A percentile compares a stretch with the other conserved stretches of the same genome.
Evolutionary conservation across 2,888 invertebrate genomes (phyloP).

Genomic region (Coecobrya sp.): DNA sequence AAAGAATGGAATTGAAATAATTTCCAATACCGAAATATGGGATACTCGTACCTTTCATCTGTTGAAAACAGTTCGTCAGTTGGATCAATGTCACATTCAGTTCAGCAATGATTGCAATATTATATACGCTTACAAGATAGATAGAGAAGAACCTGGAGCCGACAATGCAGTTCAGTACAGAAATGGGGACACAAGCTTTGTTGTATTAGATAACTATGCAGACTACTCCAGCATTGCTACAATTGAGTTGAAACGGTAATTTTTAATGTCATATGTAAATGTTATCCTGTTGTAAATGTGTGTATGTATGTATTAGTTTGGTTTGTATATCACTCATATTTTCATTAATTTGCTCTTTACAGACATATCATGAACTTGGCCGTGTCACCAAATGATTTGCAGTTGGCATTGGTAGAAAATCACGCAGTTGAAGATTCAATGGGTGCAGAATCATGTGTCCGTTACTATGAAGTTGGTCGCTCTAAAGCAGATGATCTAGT

Average conservation of each 20-base stretch:
- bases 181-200: constrained; percentile 95
- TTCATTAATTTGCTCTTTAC: constrained; percentile 49
- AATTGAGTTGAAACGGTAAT: constrained; percentile 84
- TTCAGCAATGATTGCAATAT: constrained; percentile 96
- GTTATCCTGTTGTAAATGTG: too few relatives aligned
- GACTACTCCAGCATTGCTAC: constrained; percentile 95
- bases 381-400: constrained; percentile 87
- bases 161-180: constrained; percentile 66
- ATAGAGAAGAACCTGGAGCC: constrained; percentile 90
- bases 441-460: constrained; percentile 95
- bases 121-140: constrained; percentile 95
- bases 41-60: constrained; percentile 98
- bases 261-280: not conserved
- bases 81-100: constrained; percentile 96
- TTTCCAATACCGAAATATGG: constrained; percentile 99
- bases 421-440: constrained; percentile 92
- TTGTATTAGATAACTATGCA: constrained; percentile 97
- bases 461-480: constrained; percentile 97
- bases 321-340: too few relatives aligned
- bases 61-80: constrained; percentile 96
- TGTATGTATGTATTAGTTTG: too few relatives aligned
- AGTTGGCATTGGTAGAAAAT: constrained; percentile 97
- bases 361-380: constrained; percentile 81
- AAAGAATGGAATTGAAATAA: constrained; percentile 95
- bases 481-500: constrained; percentile 95